Conservation (phyloP, 53 echinoderm and acorn worm species). For the Luidia sarsii region DNA sequence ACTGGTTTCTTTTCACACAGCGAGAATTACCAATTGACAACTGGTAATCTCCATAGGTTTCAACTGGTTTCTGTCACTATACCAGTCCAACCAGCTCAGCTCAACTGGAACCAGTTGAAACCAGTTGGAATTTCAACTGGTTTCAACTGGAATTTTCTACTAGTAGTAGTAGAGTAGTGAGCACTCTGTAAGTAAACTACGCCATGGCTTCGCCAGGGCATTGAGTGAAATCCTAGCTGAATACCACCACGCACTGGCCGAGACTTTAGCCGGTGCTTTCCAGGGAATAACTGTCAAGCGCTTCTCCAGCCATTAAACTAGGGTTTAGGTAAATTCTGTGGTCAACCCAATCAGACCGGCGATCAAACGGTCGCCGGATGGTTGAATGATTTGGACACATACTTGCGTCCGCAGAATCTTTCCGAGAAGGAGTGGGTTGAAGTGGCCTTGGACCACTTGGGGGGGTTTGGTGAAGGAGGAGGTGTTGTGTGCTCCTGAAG, state of each 20-base stretch:
- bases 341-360: slow-evolving; percentile 7
- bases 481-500: slow-evolving; percentile 8
- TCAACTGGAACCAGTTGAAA: no score
- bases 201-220: no score
- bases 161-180: no score
- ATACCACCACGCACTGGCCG: neutral
- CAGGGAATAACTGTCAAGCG: slow-evolving; percentile 8
- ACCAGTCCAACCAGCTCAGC: no score
- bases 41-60: no score
- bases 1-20: no score
- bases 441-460: slow-evolving; percentile 34
- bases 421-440: slow-evolving; percentile 1
- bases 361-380: slow-evolving; percentile 38
- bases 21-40: no score
- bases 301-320: slow-evolving; percentile 4
- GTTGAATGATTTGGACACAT: slow-evolving; percentile 32
- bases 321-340: slow-evolving; percentile 17
- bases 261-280: slow-evolving; percentile 3
- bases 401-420: slow-evolving; percentile 1
- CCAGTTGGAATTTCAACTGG: no score
- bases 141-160: no score
- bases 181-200: no score
- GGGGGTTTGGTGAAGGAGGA: slow-evolving; percentile 32
- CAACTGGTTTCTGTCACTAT: no score
- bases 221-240: no score